Base-by-base conservation (phyloP, 2,113 vertebrate genomes). In the Neotragus pygmaeus region DNA sequence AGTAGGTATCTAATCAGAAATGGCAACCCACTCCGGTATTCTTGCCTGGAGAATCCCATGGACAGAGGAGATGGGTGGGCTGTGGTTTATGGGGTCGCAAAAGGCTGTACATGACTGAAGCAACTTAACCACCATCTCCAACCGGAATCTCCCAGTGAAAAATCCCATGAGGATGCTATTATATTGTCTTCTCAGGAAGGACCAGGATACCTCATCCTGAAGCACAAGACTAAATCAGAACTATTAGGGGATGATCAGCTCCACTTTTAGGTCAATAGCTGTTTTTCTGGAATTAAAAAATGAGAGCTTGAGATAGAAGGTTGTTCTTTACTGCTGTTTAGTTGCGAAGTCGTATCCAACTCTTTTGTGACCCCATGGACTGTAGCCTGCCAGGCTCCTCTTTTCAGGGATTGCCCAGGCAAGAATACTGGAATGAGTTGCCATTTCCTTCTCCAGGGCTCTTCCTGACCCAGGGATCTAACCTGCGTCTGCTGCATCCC, bases 41-140 rank as follows among this genome's bases (percentile, higher is more conserved):
- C 33, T n/a, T 66, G 33, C 16, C 33, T 66, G 62, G 8, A 66
- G 62, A n/a, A n/a, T 19, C 62, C 62, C 62, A 66, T n/a, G 16
- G 62, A 66, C 33, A n/a, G 62, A 66, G 62, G 62, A n/a, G 62
- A 66, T 2, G 8, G 16, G 3, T 0, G 1, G 62, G 62, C 62
- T n/a, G 2, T 0, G 0, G 62, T n/a, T n/a, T 1, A n/a, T n/a
- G 62, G 62, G 33, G 33, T 66, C 1, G 2, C 62, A 66, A 66
- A n/a, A 33, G 62, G 16, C 3, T n/a, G 14, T 33, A n/a, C 33
- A 10, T n/a, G 33, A n/a, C 62, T 66, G 33, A 66, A n/a, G 16
- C 2, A 7, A n/a, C 62, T 19, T 66, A n/a, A 66, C 33, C 4
- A 66, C 62, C 62, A 66, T 4, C 33, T 19, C 33, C 80, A 80